Percentiles rank a stretch among this genome's conserved stretches.
Conservation (phyloP, 2,888 invertebrate genomes). For the Agrochola litura region DNA sequence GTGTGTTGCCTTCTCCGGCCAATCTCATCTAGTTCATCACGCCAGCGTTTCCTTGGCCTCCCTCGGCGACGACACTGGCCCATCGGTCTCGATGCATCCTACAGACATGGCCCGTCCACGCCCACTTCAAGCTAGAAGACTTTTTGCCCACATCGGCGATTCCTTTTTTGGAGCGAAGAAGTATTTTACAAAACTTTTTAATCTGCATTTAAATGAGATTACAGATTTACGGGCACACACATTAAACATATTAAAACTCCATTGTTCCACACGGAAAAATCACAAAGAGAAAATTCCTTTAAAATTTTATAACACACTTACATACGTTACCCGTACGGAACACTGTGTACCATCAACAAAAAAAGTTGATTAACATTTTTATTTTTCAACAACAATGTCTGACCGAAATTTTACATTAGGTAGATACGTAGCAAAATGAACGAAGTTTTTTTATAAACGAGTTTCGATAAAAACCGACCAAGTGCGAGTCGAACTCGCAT, state of each 20-base stretch:
- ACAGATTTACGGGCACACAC: slow-evolving; percentile 6
- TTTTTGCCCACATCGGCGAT: too few relatives aligned
- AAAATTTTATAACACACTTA: slow-evolving; percentile 42
- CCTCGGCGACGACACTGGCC: neutral
- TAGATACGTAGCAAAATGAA: slow-evolving; percentile 3
- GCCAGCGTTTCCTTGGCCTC: neutral
- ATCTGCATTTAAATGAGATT: slow-evolving; percentile 8
- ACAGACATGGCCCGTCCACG: neutral
- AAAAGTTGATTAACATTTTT: slow-evolving; percentile 54
- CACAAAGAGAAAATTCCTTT: slow-evolving; percentile 51
- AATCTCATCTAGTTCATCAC: neutral
- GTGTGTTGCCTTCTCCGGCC: neutral
- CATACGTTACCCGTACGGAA: slow-evolving; percentile 17
- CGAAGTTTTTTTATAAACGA: neutral
- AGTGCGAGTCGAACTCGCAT: too few relatives aligned
- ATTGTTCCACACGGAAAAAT: slow-evolving; percentile 26
- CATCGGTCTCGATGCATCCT: neutral
- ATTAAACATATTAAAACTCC: slow-evolving; percentile 34
- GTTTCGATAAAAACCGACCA: neutral
- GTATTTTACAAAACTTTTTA: neutral
- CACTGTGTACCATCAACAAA: slow-evolving; percentile 34
- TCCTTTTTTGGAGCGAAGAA: neutral
- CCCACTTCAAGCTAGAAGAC: neutral
- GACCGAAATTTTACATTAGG: slow-evolving; percentile 32
- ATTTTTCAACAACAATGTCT: slow-evolving; percentile 30